Evolutionary conservation across 1,140 invertebrate species (phyloP).

Genomic region (Ostrea denselamellosa): DNA sequence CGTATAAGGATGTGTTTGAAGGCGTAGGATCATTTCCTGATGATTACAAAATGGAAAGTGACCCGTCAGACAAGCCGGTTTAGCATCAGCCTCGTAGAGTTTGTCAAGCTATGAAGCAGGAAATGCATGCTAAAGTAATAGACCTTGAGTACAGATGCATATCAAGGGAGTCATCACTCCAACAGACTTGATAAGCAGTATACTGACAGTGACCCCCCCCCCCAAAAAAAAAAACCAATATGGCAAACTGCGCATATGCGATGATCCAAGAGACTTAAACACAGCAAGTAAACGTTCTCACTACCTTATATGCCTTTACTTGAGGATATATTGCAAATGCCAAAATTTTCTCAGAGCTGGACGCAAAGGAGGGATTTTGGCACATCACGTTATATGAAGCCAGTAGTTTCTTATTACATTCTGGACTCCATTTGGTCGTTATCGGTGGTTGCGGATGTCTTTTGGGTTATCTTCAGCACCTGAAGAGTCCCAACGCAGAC

Average conservation of each 20-base stretch:
- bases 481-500: constrained; percentile 55
- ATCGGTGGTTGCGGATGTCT: constrained; percentile 53
- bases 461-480: constrained; percentile 55
- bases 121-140: too few species aligned
- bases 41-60: too few species aligned
- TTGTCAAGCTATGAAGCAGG: too few species aligned
- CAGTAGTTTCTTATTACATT: constrained; percentile 59
- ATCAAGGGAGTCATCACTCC: constrained; percentile 66
- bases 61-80: too few species aligned
- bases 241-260: constrained; percentile 63
- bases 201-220: constrained; percentile 79
- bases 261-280: constrained; percentile 57
- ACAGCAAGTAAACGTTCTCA: constrained; percentile 52
- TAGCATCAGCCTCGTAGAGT: too few species aligned
- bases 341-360: constrained; percentile 79
- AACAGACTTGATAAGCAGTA: constrained; percentile 79
- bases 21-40: constrained; percentile 50
- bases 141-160: constrained; percentile 40
- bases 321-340: constrained; percentile 65
- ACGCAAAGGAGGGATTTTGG: constrained; percentile 79
- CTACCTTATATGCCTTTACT: constrained; percentile 51
- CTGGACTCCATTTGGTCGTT: constrained; percentile 56
- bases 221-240: too few species aligned
- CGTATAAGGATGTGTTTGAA: constrained; percentile 60
- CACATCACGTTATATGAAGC: constrained; percentile 56